These are phyloP conservation scores for Smutsia gigantea DNA, from an alignment of 2,797 vertebrate genomes.

Conservation along the genomic window DNA sequence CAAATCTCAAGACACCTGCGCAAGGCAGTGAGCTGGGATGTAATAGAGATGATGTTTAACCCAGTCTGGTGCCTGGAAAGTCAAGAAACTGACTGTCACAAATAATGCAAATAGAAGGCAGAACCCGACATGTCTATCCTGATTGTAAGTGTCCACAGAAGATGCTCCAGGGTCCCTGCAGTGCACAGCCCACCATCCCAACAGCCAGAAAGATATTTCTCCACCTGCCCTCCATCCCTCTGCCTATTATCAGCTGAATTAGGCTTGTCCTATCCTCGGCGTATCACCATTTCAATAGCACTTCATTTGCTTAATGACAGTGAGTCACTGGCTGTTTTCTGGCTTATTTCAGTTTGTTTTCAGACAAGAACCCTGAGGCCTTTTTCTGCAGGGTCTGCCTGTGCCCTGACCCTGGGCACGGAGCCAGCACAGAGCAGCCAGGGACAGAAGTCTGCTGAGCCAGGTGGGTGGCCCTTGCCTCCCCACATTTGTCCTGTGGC, in stretches of 20 bases:
- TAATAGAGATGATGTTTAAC: not conserved
- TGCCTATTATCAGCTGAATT: rapidly evolving
- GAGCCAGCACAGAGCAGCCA: not conserved
- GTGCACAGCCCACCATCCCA: not conserved
- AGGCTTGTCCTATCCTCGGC: not conserved
- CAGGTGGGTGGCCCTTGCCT: no score
- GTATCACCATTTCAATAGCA: not conserved
- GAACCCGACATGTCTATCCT: not conserved
- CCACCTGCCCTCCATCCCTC: not conserved
- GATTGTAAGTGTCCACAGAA: rapidly evolving
- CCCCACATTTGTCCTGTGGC: not conserved
- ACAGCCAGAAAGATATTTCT: not conserved
- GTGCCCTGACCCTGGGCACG: rapidly evolving
- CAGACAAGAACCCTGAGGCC: not conserved
- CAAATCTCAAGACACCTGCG: not conserved
- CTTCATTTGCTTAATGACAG: not conserved
- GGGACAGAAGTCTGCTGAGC: rapidly evolving
- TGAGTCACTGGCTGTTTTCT: constrained; percentile 28
- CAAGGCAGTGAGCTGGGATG: not conserved
- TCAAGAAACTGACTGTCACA: not conserved
- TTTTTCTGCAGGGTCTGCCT: not conserved
- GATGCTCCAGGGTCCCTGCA: rapidly evolving
- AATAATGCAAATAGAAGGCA: not conserved
- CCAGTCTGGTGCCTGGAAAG: not conserved
- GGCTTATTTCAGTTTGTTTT: constrained; percentile 39